Conservation (phyloP, 2,888 invertebrate genomes). For the Drosophila kambysellisi region DNA sequence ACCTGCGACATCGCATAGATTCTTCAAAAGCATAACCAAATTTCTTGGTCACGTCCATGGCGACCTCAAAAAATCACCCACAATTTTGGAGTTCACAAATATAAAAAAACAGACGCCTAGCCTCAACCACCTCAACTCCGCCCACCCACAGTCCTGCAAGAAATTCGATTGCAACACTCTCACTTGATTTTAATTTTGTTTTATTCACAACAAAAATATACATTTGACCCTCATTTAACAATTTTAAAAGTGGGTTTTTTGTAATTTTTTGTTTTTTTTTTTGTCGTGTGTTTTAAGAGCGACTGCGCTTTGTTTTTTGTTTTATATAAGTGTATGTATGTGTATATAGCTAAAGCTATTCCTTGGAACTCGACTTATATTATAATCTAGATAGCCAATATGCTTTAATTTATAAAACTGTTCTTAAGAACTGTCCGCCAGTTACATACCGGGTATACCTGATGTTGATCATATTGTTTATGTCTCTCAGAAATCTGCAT, state of each 20-base stretch:
- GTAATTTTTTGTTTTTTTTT: background rate
- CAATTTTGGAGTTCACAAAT: background rate
- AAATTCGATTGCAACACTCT: background rate
- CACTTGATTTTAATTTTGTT: background rate
- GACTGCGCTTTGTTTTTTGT: conserved; percentile 24
- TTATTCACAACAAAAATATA: conserved; percentile 6
- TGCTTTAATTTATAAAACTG: conserved; percentile 27
- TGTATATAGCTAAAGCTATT: conserved; percentile 54
- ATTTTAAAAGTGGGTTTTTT: background rate
- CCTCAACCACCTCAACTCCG: background rate
- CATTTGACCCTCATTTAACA: conserved; percentile 1
- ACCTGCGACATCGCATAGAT: background rate
- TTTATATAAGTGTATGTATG: conserved; percentile 10
- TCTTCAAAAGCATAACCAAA: background rate
- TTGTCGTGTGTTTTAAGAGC: conserved; percentile 14
- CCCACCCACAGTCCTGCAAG: background rate
- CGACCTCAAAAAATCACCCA: background rate
- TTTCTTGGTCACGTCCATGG: background rate
- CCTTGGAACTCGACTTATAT: conserved; percentile 51
- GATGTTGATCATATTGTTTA: conserved; percentile 16
- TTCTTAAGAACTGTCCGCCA: conserved; percentile 32
- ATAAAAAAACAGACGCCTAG: background rate
- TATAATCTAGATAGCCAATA: conserved; percentile 45
- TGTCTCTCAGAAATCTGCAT: conserved; percentile 3
- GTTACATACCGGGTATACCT: conserved; percentile 11